Conservation (phyloP, 2,888 invertebrate species). For the Rhagium mordax region DNA sequence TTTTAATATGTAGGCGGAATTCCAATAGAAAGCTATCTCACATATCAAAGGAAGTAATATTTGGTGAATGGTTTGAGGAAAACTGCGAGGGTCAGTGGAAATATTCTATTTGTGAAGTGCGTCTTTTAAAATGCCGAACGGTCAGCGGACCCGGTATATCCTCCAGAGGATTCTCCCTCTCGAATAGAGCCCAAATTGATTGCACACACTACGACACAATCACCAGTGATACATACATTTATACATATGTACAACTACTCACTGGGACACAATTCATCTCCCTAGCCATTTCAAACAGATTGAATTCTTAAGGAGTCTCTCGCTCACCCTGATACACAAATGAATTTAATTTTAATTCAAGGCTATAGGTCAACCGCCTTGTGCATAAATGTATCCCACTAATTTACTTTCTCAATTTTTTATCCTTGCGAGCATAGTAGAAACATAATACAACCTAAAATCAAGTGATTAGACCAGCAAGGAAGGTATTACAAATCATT, state of each 20-base stretch:
- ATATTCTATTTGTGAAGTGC: conserved; percentile 68
- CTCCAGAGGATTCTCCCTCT: conserved; percentile 63
- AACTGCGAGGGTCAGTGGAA: conserved; percentile 61
- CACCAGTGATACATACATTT: conserved; percentile 63
- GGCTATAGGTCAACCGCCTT: background rate
- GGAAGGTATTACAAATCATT: too few species aligned
- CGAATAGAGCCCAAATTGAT: conserved; percentile 69
- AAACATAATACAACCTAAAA: too few species aligned
- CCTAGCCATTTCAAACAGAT: conserved; percentile 43
- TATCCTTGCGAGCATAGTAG: too few species aligned
- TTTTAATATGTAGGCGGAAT: conserved; percentile 53
- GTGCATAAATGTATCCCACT: background rate
- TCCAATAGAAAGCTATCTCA: conserved; percentile 66
- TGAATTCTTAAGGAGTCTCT: conserved; percentile 47
- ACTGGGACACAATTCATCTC: conserved; percentile 34
- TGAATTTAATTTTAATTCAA: conserved; percentile 38
- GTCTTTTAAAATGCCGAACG: conserved; percentile 67
- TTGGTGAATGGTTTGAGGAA: conserved; percentile 64
- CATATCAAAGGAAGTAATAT: conserved; percentile 71
- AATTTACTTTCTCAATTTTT: background rate
- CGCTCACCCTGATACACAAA: conserved; percentile 44
- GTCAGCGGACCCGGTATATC: conserved; percentile 65
- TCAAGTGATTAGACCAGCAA: too few species aligned
- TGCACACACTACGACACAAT: conserved; percentile 69
- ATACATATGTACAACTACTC: conserved; percentile 53